phyloP scores from a whole-genome alignment of 2,888 invertebrate species.

The Julus scanicus region DNA sequence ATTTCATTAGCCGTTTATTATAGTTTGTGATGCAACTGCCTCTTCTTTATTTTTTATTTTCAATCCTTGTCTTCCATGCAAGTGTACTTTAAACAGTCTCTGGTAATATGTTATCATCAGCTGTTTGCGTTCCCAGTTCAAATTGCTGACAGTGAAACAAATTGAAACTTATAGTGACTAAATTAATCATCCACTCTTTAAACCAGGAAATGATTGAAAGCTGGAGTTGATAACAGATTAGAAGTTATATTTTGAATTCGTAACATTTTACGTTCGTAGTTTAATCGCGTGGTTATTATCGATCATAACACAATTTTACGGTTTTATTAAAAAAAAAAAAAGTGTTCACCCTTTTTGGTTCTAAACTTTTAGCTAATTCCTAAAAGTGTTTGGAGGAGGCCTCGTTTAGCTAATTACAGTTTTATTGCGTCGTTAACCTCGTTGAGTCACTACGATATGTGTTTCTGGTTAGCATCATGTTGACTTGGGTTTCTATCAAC shows the following conservation, averaged over 20 bases:
- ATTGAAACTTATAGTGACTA: neutral
- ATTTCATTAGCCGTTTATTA: no score
- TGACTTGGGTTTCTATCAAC: neutral
- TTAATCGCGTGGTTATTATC: neutral
- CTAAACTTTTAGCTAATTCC: neutral
- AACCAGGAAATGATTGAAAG: slow-evolving; percentile 11
- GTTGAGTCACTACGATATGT: neutral
- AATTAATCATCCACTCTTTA: slow-evolving; percentile 30
- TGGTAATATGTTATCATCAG: neutral
- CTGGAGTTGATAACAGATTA: neutral
- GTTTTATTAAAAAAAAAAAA: neutral
- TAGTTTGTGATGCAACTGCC: no score
- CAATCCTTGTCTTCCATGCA: neutral
- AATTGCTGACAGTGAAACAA: neutral
- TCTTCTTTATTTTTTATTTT: neutral
- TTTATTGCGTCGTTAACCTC: neutral
- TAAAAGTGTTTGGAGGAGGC: neutral
- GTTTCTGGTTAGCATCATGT: neutral
- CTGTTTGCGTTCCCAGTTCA: neutral
- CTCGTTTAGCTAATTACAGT: neutral
- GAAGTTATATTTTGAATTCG: neutral
- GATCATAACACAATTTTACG: neutral
- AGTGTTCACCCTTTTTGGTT: neutral
- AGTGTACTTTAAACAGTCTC: neutral
- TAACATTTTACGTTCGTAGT: no score